These are phyloP conservation scores for Saturnia pavonia DNA, from an alignment of 2,888 invertebrate species.

Conservation along the genomic window DNA sequence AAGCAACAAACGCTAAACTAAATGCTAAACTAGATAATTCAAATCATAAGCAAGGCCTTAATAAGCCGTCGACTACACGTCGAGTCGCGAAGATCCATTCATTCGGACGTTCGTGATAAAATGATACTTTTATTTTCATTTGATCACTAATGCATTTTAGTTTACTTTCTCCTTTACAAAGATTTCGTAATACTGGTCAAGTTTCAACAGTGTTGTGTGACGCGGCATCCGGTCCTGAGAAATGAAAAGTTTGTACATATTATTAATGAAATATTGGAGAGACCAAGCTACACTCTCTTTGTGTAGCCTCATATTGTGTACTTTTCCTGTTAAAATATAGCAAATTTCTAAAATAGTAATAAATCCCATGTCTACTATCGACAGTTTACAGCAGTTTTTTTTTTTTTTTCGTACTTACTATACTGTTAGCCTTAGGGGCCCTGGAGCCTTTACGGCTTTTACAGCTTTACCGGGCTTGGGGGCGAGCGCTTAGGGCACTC, in stretches of 20 bases:
- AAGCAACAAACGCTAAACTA: not conserved
- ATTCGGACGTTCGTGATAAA: not conserved
- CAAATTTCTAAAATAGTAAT: too few relatives aligned
- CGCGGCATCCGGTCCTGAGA: not conserved
- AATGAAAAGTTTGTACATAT: not conserved
- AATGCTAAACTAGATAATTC: not conserved
- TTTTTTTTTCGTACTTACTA: too few relatives aligned
- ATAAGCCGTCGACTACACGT: not conserved
- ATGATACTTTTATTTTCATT: constrained; percentile 7
- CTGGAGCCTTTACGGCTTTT: too few relatives aligned
- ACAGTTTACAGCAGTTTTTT: too few relatives aligned
- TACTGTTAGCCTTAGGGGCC: too few relatives aligned
- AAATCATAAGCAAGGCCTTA: not conserved
- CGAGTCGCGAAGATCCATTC: not conserved
- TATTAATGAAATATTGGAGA: too few relatives aligned
- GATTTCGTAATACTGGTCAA: constrained; percentile 2
- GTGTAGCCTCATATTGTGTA: too few relatives aligned
- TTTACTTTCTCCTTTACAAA: constrained; percentile 2
- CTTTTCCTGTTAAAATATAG: too few relatives aligned
- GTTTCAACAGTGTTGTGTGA: not conserved
- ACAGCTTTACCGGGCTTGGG: too few relatives aligned
- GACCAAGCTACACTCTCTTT: too few relatives aligned
- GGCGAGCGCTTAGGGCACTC: too few relatives aligned
- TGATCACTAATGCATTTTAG: constrained; percentile 6
- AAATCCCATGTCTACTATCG: too few relatives aligned